Evolutionary conservation across 2,888 invertebrate species (phyloP).

Genomic region (Buathra laborator): DNA sequence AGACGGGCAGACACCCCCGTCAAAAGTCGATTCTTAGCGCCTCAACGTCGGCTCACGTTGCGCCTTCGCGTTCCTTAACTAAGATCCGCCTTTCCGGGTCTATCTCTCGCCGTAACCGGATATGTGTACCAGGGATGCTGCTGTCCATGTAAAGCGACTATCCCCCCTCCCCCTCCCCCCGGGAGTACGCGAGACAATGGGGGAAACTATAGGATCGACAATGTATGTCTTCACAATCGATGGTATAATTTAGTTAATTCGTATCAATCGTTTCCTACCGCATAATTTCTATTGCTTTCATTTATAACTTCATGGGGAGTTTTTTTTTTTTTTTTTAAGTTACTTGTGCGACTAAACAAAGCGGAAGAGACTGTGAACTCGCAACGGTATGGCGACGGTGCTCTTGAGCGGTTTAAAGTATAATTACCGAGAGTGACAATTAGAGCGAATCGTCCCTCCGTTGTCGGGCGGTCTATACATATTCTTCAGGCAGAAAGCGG

Average conservation of each 20-base stretch:
- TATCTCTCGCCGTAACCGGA: constrained; percentile 20
- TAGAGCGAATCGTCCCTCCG: constrained; percentile 25
- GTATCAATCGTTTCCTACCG: no score
- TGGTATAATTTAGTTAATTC: no score
- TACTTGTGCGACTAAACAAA: no score
- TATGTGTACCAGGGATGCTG: constrained; percentile 13
- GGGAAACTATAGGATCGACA: not conserved
- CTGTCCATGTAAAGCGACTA: not conserved
- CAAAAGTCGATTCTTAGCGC: constrained; percentile 27
- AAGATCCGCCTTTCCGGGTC: constrained; percentile 18
- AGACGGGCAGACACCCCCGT: constrained; percentile 10
- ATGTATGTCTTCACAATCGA: no score
- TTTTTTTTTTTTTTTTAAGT: no score
- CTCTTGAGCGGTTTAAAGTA: constrained; percentile 7
- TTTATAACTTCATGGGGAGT: no score
- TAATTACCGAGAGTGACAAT: constrained; percentile 32
- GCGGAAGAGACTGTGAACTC: no score
- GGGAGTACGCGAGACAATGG: not conserved
- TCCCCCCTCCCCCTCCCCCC: not conserved
- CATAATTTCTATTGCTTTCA: no score
- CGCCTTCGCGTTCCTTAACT: constrained; percentile 1
- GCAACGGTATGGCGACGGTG: not conserved
- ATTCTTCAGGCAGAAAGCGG: not conserved
- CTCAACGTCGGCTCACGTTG: not conserved
- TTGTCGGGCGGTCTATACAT: not conserved